A percentile compares a stretch with the other conserved stretches of the same genome.
These are phyloP conservation scores for Dunckerocampus dactyliophorus DNA, from an alignment of 2,113 vertebrate species.

Conservation along the genomic window DNA sequence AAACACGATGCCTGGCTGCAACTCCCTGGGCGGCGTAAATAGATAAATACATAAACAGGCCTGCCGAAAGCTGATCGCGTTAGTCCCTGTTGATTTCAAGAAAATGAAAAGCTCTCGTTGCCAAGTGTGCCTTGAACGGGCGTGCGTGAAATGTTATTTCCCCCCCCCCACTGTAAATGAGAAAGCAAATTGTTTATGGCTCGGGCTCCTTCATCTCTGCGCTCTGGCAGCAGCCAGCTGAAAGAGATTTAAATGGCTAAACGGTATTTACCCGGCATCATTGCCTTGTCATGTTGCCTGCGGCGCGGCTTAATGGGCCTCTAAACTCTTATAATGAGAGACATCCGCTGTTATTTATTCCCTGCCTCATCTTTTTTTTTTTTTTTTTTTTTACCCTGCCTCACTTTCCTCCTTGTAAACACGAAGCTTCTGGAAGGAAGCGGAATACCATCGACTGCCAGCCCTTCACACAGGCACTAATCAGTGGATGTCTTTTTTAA, in stretches of 20 bases:
- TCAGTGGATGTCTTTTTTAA: constrained; percentile 82
- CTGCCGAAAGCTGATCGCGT: constrained; percentile 49
- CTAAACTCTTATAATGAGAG: constrained; percentile 83
- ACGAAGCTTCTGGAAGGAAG: constrained; percentile 71
- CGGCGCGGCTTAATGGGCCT: constrained; percentile 79
- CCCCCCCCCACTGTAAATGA: constrained; percentile 35
- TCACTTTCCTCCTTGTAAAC: constrained; percentile 3
- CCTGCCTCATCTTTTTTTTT: constrained; percentile 58
- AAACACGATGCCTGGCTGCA: constrained; percentile 56
- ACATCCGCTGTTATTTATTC: constrained; percentile 89
- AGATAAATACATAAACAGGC: constrained; percentile 71
- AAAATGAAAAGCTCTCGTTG: constrained; percentile 53
- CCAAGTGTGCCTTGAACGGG: constrained; percentile 28
- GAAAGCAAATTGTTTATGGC: constrained; percentile 57
- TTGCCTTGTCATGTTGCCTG: constrained; percentile 81
- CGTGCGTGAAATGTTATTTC: constrained; percentile 52
- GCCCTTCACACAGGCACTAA: constrained; percentile 88
- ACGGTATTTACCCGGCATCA: constrained; percentile 87
- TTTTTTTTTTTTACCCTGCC: background rate
- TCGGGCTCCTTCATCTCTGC: constrained; percentile 55
- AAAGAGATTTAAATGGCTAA: constrained; percentile 80
- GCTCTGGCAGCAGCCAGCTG: constrained; percentile 36
- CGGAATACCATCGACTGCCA: constrained; percentile 86
- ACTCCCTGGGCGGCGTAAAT: constrained; percentile 62
- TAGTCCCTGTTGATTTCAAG: constrained; percentile 52